Evolutionary conservation across 1,140 invertebrate species (phyloP).

Genomic region (Bradynema listronoti): DNA sequence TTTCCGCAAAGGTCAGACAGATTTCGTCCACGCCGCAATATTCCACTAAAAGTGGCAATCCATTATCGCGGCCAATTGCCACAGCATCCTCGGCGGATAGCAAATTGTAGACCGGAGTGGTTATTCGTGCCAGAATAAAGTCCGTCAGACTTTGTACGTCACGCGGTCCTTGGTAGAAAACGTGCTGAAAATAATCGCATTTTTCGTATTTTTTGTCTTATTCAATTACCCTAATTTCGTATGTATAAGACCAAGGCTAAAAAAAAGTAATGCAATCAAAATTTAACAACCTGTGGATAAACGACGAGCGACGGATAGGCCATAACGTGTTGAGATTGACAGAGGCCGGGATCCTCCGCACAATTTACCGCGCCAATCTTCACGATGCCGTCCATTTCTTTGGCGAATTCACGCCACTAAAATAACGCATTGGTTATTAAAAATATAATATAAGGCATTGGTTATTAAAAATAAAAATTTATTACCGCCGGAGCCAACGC

Average conservation of each 20-base stretch:
- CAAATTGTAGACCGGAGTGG: constrained; percentile 6
- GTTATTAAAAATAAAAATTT: constrained; percentile 16
- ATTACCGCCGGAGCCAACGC: constrained; percentile 65
- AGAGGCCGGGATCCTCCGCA: constrained; percentile 70
- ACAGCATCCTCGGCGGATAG: constrained; percentile 15
- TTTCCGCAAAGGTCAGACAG: too few species aligned
- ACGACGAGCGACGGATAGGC: constrained; percentile 69
- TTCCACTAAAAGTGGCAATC: not conserved
- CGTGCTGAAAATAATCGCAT: constrained; percentile 17
- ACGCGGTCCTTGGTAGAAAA: constrained; percentile 49
- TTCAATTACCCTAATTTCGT: too few species aligned
- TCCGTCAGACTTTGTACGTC: constrained; percentile 40
- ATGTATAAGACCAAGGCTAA: not conserved
- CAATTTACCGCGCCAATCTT: constrained; percentile 75
- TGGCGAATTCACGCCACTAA: constrained; percentile 72
- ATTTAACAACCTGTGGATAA: constrained; percentile 61
- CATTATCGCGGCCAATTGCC: constrained; percentile 1
- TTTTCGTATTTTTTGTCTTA: constrained; percentile 2
- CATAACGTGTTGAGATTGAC: constrained; percentile 65
- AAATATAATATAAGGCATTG: not conserved
- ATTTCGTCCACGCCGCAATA: constrained; percentile 2
- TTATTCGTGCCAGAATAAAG: constrained; percentile 36
- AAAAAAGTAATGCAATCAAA: constrained; percentile 2
- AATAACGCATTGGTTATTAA: constrained; percentile 57
- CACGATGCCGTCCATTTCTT: constrained; percentile 68